phyloP scores from a whole-genome alignment of 2,113 vertebrate genomes.

The Piaya cayana region DNA sequence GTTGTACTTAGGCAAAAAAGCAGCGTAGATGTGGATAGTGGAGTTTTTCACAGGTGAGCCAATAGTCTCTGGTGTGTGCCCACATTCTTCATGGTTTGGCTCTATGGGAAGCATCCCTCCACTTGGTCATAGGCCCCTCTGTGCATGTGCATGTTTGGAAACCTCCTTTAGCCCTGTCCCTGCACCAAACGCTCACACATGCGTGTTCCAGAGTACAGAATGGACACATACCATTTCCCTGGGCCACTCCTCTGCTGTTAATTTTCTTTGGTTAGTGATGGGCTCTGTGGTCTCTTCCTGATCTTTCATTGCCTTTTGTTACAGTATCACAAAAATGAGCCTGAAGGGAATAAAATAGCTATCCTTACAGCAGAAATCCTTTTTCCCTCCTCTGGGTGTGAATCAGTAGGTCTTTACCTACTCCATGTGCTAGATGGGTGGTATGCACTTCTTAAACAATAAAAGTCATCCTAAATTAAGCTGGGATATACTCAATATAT shows the following conservation, averaged over 20 bases:
- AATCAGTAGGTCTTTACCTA: not conserved
- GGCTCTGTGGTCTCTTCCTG: not conserved
- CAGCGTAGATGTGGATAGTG: not conserved
- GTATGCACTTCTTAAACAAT: not conserved
- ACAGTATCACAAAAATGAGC: not conserved
- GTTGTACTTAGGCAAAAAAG: not conserved
- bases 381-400: not conserved
- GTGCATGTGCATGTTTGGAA: rapidly evolving
- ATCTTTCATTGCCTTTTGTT: not conserved
- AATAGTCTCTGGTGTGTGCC: rapidly evolving
- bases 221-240: not conserved
- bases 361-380: not conserved
- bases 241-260: not conserved
- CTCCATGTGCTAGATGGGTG: not conserved
- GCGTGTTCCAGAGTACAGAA: not conserved
- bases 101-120: not conserved
- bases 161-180: not conserved
- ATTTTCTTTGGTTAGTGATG: not conserved
- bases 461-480: not conserved
- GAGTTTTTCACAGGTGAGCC: not conserved
- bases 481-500: not conserved
- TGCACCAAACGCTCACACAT: not conserved
- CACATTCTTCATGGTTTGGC: not conserved
- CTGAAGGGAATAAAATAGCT: not conserved
- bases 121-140: not conserved